phyloP scores from a whole-genome alignment of 1,140 invertebrate genomes.

The Camponotus pennsylvanicus region DNA sequence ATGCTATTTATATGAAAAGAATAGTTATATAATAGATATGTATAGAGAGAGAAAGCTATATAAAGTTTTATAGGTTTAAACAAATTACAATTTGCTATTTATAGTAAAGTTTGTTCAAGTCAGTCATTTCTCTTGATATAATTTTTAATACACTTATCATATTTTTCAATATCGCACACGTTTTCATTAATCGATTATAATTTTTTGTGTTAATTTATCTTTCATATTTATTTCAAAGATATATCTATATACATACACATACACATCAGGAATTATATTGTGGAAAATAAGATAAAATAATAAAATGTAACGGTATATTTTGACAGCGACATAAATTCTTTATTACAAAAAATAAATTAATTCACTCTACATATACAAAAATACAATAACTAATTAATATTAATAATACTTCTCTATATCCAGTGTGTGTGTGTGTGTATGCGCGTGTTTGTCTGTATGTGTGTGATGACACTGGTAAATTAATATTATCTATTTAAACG shows the following conservation, averaged over 20 bases:
- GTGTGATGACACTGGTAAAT: slow-evolving; percentile 59
- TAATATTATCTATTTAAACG: slow-evolving; percentile 67
- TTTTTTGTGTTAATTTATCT: background rate
- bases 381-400: slow-evolving; percentile 80
- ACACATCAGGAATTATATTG: background rate
- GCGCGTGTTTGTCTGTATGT: no score
- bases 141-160: slow-evolving; percentile 1
- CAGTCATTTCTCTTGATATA: background rate
- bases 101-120: background rate
- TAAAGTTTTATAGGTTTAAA: background rate
- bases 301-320: slow-evolving; percentile 3
- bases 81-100: background rate
- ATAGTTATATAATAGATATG: no score
- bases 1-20: no score
- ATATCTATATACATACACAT: background rate
- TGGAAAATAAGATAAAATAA: slow-evolving; percentile 3
- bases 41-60: no score
- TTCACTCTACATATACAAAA: slow-evolving; percentile 82
- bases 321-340: slow-evolving; percentile 80
- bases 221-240: background rate
- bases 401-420: slow-evolving; percentile 81
- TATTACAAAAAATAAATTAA: slow-evolving; percentile 84
- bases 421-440: background rate
- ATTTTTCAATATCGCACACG: background rate
- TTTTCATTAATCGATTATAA: background rate